phyloP scores from a whole-genome alignment of 92 coral and sea anemone species.

The Epizoanthus illoricatus region DNA sequence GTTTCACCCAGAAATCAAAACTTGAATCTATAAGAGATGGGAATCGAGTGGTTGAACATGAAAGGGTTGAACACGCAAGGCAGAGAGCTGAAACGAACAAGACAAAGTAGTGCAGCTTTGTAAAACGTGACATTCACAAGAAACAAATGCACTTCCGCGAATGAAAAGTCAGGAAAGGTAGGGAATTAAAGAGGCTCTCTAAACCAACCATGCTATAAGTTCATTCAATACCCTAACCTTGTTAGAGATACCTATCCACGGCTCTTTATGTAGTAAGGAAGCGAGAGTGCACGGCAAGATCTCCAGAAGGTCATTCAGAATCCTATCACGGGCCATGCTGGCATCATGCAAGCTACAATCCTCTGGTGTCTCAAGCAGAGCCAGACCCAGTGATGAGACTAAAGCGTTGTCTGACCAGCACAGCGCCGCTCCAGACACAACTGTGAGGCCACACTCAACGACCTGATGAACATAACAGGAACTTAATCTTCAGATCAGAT shows the following conservation, averaged over 20 bases:
- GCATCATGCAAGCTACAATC: neutral
- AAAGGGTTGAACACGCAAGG: no score
- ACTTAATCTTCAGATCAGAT: constrained; percentile 5
- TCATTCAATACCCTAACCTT: neutral
- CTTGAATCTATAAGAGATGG: no score
- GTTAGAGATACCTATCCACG: constrained; percentile 3
- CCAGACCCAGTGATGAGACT: constrained; percentile 10
- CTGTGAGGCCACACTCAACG: neutral
- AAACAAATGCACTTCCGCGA: no score
- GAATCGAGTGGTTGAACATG: no score
- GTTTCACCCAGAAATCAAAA: no score
- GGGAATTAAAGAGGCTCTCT: no score
- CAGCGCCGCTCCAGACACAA: constrained; percentile 27
- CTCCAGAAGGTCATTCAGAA: neutral
- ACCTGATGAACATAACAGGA: neutral
- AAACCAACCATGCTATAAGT: no score
- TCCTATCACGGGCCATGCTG: neutral
- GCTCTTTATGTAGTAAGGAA: constrained; percentile 10
- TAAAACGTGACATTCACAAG: no score
- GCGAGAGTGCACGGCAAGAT: constrained; percentile 23
- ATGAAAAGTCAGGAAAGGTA: no score
- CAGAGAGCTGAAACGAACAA: no score
- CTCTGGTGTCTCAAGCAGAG: neutral
- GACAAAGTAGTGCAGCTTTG: no score
- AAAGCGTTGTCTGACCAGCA: constrained; percentile 27